Evolutionary conservation across 2,888 invertebrate genomes (phyloP).

Genomic region (Metacarcinus magister): DNA sequence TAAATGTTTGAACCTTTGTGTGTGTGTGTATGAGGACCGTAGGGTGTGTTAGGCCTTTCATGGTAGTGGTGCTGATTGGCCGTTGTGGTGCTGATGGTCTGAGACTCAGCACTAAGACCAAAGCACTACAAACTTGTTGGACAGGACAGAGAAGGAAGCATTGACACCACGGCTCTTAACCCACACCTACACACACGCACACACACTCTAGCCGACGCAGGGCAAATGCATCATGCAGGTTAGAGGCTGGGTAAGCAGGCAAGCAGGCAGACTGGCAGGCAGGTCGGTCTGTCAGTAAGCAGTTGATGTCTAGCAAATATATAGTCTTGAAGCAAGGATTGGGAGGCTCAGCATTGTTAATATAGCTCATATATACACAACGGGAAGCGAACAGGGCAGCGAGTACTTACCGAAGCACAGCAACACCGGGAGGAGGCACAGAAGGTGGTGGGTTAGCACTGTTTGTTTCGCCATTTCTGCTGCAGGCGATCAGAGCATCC

Average conservation of each 20-base stretch:
- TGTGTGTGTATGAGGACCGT: background rate
- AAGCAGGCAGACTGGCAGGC: slow-evolving; percentile 20
- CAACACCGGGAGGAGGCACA: slow-evolving; percentile 12
- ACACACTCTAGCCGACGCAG: background rate
- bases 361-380: slow-evolving; percentile 5
- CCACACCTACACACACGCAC: background rate
- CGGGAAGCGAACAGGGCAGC: background rate
- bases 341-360: slow-evolving; percentile 8
- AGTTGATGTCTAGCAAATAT: slow-evolving; percentile 4
- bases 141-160: slow-evolving; percentile 37
- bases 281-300: slow-evolving; percentile 33
- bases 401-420: slow-evolving; percentile 7
- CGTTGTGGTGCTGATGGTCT: background rate
- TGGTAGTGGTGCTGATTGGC: background rate
- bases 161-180: background rate
- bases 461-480: background rate
- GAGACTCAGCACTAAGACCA: background rate
- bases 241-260: background rate
- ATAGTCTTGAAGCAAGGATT: background rate
- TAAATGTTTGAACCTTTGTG: background rate
- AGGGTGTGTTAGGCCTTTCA: background rate
- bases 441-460: background rate
- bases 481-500: slow-evolving; percentile 5
- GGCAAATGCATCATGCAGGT: background rate
- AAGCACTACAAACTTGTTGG: background rate